Base-by-base conservation (phyloP, 2,797 vertebrate genomes). In the Paratrypauchen microcephalus region DNA sequence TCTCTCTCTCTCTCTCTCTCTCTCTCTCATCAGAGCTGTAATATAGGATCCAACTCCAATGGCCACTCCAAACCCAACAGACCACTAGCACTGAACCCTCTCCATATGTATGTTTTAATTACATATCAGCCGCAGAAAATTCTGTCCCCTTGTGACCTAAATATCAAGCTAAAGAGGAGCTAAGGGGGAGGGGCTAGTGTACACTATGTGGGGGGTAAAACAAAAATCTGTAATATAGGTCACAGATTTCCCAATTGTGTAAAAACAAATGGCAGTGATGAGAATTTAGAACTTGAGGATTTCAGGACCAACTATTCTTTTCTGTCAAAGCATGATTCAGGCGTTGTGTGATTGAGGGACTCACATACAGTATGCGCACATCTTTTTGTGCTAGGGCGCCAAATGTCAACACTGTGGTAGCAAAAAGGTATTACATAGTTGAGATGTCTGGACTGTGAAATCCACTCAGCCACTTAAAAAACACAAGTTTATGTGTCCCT, bases 51-150 rank as follows among this genome's bases (percentile, higher is more conserved):
- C 48, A 72, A 86, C 79, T 77, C 77, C 76, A 74, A 67, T 5
- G 70, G 65, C 75, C 75, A 26, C 70, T 78, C 66, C 77, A 83
- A 78, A 78, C 82, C 62, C 62, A 72, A 63, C 73, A 76, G 67
- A 82, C 71, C 81, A 68, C 76, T 79, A 65, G 73, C 81, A 72
- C 73, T 80, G 85, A 90, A 91, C 86, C 77, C 80, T 82, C 76
- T 91, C 83, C 88, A 88, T 90, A 87, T 91, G 86, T 91, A 88
- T 89, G 86, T 90, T 91, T 90, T 89, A 91, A 88, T 89, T 89
- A 86, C 79, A 89, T 85, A 85, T 84, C 6, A 58, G 70, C 65
- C 52, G 63, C 71, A 79, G 86, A 87, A 87, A 86, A 83, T 24
- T 13, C 19, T 74, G 79, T 86, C 75, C 82, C 69, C 57, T 65